Evolutionary conservation across 2,888 invertebrate species (phyloP).

Genomic region (Capitulum mitella): DNA sequence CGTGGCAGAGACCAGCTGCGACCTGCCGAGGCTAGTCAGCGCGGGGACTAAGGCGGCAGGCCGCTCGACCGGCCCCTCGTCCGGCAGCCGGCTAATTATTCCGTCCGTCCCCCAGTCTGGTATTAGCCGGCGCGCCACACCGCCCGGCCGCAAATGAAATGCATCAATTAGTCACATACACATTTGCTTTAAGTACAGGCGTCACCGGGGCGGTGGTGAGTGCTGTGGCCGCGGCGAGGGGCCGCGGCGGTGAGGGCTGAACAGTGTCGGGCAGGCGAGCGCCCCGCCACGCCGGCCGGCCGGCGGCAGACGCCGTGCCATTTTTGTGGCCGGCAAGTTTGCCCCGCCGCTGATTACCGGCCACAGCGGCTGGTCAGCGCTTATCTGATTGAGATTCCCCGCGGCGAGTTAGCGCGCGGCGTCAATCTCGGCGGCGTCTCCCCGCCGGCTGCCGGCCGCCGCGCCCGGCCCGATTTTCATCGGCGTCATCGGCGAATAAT

Average conservation of each 20-base stretch:
- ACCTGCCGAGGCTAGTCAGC: no score
- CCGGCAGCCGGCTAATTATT: background rate
- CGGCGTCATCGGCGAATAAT: background rate
- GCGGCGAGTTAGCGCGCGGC: background rate
- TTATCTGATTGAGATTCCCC: slow-evolving; percentile 4
- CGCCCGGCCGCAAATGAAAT: background rate
- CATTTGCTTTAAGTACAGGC: slow-evolving; percentile 3
- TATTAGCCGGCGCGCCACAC: background rate
- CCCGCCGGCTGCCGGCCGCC: background rate
- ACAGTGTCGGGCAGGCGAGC: background rate
- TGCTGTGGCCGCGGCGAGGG: background rate
- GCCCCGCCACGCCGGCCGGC: background rate
- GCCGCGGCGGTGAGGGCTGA: background rate
- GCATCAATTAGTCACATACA: background rate
- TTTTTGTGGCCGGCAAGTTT: background rate
- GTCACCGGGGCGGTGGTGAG: background rate
- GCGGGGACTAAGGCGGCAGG: no score
- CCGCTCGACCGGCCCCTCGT: background rate
- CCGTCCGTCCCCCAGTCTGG: background rate
- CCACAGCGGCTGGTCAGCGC: background rate
- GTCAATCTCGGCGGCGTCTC: background rate
- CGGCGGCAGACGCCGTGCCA: background rate
- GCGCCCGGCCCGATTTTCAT: background rate
- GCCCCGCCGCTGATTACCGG: background rate
- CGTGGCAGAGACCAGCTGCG: no score